These are phyloP conservation scores for Spicauda simplicius DNA, from an alignment of 2,888 invertebrate species.

Conservation along the genomic window DNA sequence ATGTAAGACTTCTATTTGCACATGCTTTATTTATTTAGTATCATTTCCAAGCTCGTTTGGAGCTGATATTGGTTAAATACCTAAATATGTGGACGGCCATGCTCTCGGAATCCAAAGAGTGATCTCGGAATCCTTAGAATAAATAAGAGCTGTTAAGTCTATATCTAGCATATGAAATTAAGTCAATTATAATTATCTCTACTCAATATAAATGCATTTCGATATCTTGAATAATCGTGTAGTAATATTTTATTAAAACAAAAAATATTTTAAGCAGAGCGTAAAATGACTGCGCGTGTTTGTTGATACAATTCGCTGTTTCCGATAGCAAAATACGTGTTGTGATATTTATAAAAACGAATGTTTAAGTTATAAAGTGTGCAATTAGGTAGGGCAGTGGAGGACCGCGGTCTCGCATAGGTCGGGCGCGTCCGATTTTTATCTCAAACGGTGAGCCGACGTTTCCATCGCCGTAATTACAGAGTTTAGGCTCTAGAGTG, in stretches of 20 bases:
- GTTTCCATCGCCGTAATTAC: slow-evolving; percentile 81
- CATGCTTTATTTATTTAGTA: too few relatives aligned
- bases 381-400: slow-evolving; percentile 61
- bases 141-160: too few relatives aligned
- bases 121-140: too few relatives aligned
- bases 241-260: background rate
- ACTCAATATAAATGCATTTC: too few relatives aligned
- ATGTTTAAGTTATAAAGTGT: slow-evolving; percentile 72
- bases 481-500: slow-evolving; percentile 80
- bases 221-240: too few relatives aligned
- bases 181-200: too few relatives aligned
- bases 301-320: slow-evolving; percentile 34
- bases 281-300: slow-evolving; percentile 32
- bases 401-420: slow-evolving; percentile 49
- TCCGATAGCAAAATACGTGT: slow-evolving; percentile 38
- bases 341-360: slow-evolving; percentile 60
- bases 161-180: too few relatives aligned
- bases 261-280: slow-evolving; percentile 19
- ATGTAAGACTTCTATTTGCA: too few relatives aligned
- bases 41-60: too few relatives aligned
- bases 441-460: slow-evolving; percentile 82
- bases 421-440: slow-evolving; percentile 66
- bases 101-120: too few relatives aligned
- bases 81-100: too few relatives aligned
- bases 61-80: too few relatives aligned